These are phyloP conservation scores for Pachycephala philippinensis DNA, from an alignment of 2,113 vertebrate genomes.

Conservation along the genomic window DNA sequence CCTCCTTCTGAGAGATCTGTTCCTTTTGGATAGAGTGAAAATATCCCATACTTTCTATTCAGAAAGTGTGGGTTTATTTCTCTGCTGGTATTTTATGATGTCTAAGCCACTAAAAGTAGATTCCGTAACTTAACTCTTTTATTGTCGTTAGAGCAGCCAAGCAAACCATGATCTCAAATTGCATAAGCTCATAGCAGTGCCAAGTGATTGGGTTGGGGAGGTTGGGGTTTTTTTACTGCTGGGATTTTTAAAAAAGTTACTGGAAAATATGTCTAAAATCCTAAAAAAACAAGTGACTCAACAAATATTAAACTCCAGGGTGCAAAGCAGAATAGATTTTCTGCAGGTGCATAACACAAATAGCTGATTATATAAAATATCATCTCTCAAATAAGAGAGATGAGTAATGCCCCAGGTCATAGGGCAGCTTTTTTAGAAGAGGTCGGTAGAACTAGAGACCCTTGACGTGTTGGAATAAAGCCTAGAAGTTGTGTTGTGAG, in stretches of 20 bases:
- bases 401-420: background rate
- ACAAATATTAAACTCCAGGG: background rate
- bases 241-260: background rate
- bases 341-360: background rate
- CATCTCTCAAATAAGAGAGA: background rate
- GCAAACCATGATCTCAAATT: background rate
- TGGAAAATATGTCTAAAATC: background rate
- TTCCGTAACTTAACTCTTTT: background rate
- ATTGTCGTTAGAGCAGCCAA: background rate
- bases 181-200: background rate
- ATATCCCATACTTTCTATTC: background rate
- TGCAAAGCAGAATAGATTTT: background rate
- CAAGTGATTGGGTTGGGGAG: background rate
- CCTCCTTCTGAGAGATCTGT: background rate
- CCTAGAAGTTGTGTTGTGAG: background rate
- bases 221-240: background rate
- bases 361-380: background rate
- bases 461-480: background rate
- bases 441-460: background rate
- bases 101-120: background rate
- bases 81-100: background rate
- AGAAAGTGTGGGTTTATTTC: background rate
- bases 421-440: background rate
- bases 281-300: background rate
- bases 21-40: background rate